These are phyloP conservation scores for Druon quercuslanigerum DNA, from an alignment of 1,140 invertebrate genomes.

Conservation along the genomic window DNA sequence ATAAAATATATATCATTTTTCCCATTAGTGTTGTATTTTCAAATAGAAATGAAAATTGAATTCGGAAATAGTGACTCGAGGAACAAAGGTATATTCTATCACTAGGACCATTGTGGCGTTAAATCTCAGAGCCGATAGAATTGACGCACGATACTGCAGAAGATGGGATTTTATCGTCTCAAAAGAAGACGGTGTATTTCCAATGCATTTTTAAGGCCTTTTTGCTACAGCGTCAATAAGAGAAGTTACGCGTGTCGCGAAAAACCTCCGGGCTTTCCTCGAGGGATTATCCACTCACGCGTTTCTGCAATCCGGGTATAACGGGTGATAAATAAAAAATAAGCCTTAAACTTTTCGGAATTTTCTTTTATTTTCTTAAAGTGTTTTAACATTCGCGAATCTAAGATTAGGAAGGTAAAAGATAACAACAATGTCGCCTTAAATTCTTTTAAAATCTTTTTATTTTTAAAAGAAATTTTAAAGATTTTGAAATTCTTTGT, in stretches of 20 bases:
- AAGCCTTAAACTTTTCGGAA: no score
- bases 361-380: no score
- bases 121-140: constrained; percentile 16
- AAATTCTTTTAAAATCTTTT: no score
- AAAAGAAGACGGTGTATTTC: constrained; percentile 10
- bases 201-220: constrained; percentile 4
- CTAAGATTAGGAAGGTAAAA: no score
- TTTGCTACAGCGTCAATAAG: not conserved
- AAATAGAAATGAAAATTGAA: no score
- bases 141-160: constrained; percentile 9
- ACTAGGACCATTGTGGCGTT: not conserved
- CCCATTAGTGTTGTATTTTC: no score
- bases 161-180: constrained; percentile 10
- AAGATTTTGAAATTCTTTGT: no score
- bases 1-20: no score
- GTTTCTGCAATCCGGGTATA: not conserved
- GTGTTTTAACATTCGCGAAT: no score
- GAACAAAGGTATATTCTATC: not conserved
- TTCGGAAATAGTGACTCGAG: not conserved
- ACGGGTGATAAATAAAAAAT: not conserved
- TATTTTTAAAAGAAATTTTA: no score
- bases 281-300: constrained; percentile 17
- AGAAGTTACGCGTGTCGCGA: constrained; percentile 6
- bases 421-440: no score
- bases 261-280: not conserved